A percentile compares a stretch with the other conserved stretches of the same genome.
Evolutionary conservation across 1,140 invertebrate genomes (phyloP).

Genomic region (Hesperophylax magnus): DNA sequence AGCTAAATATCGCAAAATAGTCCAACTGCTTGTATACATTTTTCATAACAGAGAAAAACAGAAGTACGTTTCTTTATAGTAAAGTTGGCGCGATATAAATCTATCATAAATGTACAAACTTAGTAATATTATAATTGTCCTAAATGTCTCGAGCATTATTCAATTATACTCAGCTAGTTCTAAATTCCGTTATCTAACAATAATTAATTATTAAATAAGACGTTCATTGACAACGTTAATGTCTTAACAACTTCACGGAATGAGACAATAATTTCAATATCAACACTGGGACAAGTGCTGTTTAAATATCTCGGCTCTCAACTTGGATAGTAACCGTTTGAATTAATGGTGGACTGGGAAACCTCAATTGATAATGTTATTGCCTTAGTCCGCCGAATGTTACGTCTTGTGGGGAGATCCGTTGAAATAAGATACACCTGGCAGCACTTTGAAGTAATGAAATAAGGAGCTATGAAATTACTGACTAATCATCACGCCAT

Average conservation of each 20-base stretch:
- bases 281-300: not conserved
- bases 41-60: too few relatives aligned
- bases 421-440: too few relatives aligned
- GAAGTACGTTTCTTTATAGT: too few relatives aligned
- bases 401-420: not conserved
- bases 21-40: too few relatives aligned
- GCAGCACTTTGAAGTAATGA: too few relatives aligned
- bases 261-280: not conserved
- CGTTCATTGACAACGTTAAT: not conserved
- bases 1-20: too few relatives aligned
- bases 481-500: not conserved
- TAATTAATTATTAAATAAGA: not conserved
- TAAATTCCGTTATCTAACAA: too few relatives aligned
- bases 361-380: conserved; percentile 1
- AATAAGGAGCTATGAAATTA: not conserved
- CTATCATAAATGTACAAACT: too few relatives aligned
- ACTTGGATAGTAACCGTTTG: not conserved
- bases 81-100: too few relatives aligned
- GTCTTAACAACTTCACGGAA: not conserved
- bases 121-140: too few relatives aligned
- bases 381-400: not conserved
- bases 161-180: too few relatives aligned
- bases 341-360: not conserved
- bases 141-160: too few relatives aligned
- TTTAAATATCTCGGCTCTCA: not conserved